Percentiles rank a stretch among this genome's conserved stretches.
phyloP scores from a whole-genome alignment of 2,888 invertebrate species.

The Nymphalis c-album region DNA sequence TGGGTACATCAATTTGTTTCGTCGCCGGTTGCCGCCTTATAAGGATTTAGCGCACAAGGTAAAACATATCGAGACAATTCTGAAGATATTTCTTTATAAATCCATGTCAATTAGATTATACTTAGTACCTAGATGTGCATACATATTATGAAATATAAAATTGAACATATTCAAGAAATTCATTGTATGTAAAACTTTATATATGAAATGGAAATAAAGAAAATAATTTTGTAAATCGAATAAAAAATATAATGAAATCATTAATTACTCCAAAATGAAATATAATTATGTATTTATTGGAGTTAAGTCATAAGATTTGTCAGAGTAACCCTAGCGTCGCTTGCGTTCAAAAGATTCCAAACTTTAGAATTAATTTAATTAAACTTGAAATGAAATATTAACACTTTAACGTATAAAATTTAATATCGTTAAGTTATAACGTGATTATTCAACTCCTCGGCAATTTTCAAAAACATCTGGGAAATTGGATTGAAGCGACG shows the following conservation, averaged over 20 bases:
- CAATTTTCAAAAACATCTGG: constrained; percentile 78
- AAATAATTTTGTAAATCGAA: not conserved
- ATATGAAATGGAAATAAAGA: no score
- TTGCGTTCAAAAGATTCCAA: constrained; percentile 56
- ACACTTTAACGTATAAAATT: constrained; percentile 81
- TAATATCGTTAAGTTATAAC: constrained; percentile 81
- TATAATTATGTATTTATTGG: constrained; percentile 19
- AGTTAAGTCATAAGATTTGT: constrained; percentile 48
- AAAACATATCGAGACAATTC: constrained; percentile 43
- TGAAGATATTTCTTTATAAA: constrained; percentile 38
- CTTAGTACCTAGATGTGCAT: no score
- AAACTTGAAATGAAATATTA: constrained; percentile 82
- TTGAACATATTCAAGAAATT: no score
- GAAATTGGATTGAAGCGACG: constrained; percentile 78
- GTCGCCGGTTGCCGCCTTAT: constrained; percentile 67
- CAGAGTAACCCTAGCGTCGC: constrained; percentile 45
- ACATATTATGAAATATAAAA: no score
- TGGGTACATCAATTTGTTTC: constrained; percentile 83
- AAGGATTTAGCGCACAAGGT: constrained; percentile 47
- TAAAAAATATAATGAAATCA: not conserved
- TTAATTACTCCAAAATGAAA: constrained; percentile 11
- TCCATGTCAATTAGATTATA: no score
- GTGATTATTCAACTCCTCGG: constrained; percentile 79
- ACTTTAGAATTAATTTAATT: constrained; percentile 81
- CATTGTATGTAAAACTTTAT: no score